Conservation (phyloP, 2,797 vertebrate genomes). For the Eidolon dupreanum region DNA sequence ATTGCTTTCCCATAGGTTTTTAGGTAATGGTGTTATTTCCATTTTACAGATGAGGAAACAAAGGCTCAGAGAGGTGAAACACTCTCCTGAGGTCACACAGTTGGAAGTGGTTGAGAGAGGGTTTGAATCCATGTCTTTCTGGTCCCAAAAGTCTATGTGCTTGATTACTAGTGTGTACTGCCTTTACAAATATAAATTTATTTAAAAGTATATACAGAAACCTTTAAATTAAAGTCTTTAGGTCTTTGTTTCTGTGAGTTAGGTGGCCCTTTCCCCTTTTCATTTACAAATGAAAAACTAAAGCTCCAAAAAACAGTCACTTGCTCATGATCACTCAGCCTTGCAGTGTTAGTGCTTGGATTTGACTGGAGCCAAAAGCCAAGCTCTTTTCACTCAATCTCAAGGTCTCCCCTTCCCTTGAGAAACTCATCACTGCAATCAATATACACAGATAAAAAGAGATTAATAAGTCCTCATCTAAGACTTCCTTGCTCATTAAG, state of each 20-base stretch:
- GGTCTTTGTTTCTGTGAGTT: not conserved
- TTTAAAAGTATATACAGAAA: not conserved
- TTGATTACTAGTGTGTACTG: not conserved
- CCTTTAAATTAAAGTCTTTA: not conserved
- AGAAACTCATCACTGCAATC: not conserved
- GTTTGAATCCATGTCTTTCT: not conserved
- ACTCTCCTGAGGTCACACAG: not conserved
- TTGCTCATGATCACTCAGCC: not conserved
- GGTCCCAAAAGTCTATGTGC: not conserved
- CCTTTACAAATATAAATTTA: not conserved
- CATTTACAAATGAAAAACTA: not conserved
- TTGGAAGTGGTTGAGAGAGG: not conserved
- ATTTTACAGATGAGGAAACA: not conserved
- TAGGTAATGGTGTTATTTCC: not conserved
- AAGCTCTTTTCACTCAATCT: not conserved
- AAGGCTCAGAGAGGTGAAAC: not conserved
- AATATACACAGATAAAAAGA: not conserved
- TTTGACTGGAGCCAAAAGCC: not conserved
- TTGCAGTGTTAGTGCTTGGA: not conserved
- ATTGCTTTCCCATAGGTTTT: not conserved
- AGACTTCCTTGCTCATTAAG: not conserved
- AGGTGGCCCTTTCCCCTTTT: not conserved
- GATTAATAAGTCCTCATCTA: not conserved
- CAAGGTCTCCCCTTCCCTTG: not conserved
- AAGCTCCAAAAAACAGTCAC: not conserved